Conservation (phyloP, 2,888 invertebrate genomes). For the Drosophila maculinotata region DNA sequence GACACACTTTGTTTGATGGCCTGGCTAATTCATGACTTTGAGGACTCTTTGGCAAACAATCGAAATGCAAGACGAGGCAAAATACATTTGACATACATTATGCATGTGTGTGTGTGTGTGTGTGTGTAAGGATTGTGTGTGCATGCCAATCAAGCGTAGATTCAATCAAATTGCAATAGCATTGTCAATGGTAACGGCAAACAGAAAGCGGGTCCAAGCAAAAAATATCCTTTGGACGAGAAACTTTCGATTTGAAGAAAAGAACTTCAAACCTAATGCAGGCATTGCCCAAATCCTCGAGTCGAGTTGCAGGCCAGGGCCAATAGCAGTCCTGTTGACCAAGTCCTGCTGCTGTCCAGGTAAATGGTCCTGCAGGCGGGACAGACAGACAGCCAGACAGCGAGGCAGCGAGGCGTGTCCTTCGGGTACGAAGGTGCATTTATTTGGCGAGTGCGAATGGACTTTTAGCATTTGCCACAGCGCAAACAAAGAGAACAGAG, state of each 20-base stretch:
- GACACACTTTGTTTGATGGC: conserved; percentile 47
- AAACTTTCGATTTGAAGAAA: conserved; percentile 10
- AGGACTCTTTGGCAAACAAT: conserved; percentile 67
- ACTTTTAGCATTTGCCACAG: conserved; percentile 72
- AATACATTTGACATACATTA: conserved; percentile 62
- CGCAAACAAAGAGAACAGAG: conserved; percentile 30
- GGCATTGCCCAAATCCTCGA: conserved; percentile 4
- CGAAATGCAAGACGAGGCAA: conserved; percentile 41
- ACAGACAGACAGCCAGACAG: background rate
- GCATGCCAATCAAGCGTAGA: conserved; percentile 60
- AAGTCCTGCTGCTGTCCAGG: background rate
- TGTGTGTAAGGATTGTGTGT: conserved; percentile 13
- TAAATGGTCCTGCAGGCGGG: background rate
- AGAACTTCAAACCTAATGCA: conserved; percentile 13
- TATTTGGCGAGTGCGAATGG: conserved; percentile 52
- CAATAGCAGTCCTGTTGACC: background rate
- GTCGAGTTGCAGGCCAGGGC: background rate
- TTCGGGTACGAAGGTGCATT: conserved; percentile 24
- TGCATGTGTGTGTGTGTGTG: conserved; percentile 38
- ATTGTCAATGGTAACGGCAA: conserved; percentile 48
- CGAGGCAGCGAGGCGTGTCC: conserved; percentile 24
- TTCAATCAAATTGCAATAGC: conserved; percentile 72
- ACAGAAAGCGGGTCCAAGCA: conserved; percentile 5
- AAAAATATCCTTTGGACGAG: background rate
- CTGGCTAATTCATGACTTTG: conserved; percentile 73